These are phyloP conservation scores for Stenopsyche tienmushanensis DNA, from an alignment of 1,140 invertebrate species.

Conservation along the genomic window DNA sequence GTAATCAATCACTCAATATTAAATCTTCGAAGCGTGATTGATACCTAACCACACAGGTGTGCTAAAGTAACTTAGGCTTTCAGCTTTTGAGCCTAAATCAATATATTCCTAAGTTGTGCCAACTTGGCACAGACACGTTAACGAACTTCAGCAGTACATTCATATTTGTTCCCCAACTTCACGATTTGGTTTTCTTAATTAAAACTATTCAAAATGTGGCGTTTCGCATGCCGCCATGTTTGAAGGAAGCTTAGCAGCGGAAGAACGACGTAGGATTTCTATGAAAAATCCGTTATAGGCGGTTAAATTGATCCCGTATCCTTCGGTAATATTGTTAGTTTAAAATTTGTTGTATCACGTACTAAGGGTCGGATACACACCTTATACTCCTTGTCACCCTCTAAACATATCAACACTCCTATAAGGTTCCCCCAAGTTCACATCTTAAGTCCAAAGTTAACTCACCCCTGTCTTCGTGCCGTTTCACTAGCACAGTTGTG, in stretches of 20 bases:
- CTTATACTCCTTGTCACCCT: conserved; percentile 36
- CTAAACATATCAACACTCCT: conserved; percentile 42
- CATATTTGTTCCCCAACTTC: background rate
- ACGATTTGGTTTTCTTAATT: too few relatives aligned
- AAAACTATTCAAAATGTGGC: too few relatives aligned
- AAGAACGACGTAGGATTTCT: too few relatives aligned
- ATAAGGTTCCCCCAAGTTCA: conserved; percentile 36
- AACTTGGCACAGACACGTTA: background rate
- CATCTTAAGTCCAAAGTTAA: conserved; percentile 40
- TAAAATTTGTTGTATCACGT: conserved; percentile 27
- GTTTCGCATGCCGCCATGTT: too few relatives aligned
- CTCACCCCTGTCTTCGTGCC: conserved; percentile 21
- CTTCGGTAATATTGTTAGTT: conserved; percentile 32
- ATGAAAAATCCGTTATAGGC: too few relatives aligned
- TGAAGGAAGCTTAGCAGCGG: too few relatives aligned
- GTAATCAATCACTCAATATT: conserved; percentile 24
- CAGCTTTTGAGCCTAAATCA: conserved; percentile 14
- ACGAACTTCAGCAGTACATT: background rate
- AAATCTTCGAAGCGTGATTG: conserved; percentile 26
- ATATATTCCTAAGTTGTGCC: conserved; percentile 5
- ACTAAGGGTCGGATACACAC: conserved; percentile 22
- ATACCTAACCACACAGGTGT: conserved; percentile 26
- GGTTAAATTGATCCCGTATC: background rate
- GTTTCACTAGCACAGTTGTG: too few relatives aligned
- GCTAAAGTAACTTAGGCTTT: background rate